Evolutionary conservation across 2,797 vertebrate genomes (phyloP).

Genomic region (Microchirus variegatus): DNA sequence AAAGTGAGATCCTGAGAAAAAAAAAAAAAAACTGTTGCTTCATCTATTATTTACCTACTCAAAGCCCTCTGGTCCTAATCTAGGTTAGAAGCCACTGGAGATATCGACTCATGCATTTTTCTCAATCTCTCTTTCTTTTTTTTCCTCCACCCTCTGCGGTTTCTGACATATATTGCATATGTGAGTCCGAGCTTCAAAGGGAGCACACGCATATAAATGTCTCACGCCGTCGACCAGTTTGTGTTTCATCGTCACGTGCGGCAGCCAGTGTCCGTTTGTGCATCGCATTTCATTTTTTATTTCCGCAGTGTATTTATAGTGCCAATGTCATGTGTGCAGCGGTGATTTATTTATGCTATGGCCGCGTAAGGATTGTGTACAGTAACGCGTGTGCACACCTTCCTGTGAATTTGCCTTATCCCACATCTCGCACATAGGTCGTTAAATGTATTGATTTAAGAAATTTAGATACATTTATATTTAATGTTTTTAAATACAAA

Average conservation of each 20-base stretch:
- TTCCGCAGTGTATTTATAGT: slow-evolving; percentile 52
- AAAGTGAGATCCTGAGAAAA: slow-evolving; percentile 27
- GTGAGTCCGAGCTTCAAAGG: slow-evolving; percentile 50
- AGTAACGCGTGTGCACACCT: slow-evolving; percentile 4
- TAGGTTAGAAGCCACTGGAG: slow-evolving; percentile 74
- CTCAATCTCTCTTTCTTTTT: slow-evolving; percentile 11
- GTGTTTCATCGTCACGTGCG: slow-evolving; percentile 65
- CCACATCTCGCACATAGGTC: background rate
- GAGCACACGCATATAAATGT: slow-evolving; percentile 60
- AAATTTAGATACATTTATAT: too few relatives aligned
- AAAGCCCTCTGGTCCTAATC: slow-evolving; percentile 70
- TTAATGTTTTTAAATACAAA: too few relatives aligned
- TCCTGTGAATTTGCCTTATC: background rate
- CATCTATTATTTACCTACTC: slow-evolving; percentile 75
- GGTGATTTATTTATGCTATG: slow-evolving; percentile 38
- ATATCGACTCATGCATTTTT: slow-evolving; percentile 16
- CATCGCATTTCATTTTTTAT: slow-evolving; percentile 77
- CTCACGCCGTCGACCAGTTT: slow-evolving; percentile 63
- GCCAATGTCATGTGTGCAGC: slow-evolving; percentile 22
- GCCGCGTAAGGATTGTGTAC: slow-evolving; percentile 25
- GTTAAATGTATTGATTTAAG: too few relatives aligned
- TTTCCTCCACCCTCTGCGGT: slow-evolving; percentile 12
- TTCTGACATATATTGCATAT: slow-evolving; percentile 63
- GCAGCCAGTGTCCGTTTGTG: slow-evolving; percentile 56
- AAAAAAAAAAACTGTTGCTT: slow-evolving; percentile 49